These are phyloP conservation scores for Macrochelys suwanniensis DNA, from an alignment of 2,797 vertebrate species.

Conservation along the genomic window DNA sequence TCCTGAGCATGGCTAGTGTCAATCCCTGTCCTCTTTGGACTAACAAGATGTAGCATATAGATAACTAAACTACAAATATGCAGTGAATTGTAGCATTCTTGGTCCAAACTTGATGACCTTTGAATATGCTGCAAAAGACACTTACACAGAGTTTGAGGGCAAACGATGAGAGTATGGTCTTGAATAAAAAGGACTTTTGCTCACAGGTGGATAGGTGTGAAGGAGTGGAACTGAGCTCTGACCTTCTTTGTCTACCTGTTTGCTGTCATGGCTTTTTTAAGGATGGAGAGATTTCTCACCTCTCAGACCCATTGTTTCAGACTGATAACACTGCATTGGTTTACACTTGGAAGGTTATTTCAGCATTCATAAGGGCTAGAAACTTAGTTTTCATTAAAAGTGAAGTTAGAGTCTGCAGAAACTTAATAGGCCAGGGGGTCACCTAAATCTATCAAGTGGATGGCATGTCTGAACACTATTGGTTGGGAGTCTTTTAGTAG, in stretches of 20 bases:
- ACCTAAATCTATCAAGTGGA: not conserved
- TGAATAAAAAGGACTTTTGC: not conserved
- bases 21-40: not conserved
- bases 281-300: not conserved
- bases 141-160: not conserved
- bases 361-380: not conserved
- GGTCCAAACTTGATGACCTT: not conserved
- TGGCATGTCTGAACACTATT: not conserved
- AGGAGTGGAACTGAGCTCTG: not conserved
- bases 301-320: not conserved
- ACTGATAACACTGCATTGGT: not conserved
- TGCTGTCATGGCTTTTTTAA: not conserved
- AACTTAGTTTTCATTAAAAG: not conserved
- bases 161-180: not conserved
- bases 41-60: not conserved
- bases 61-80: not conserved
- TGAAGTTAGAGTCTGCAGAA: not conserved
- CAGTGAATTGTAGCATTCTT: not conserved
- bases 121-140: not conserved
- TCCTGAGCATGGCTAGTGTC: fast-evolving
- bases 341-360: not conserved
- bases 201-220: not conserved
- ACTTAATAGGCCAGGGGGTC: not conserved
- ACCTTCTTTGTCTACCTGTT: not conserved
- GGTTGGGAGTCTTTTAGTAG: not conserved